These are phyloP conservation scores for Bicyclus anynana DNA, from an alignment of 1,140 invertebrate species.

Conservation along the genomic window DNA sequence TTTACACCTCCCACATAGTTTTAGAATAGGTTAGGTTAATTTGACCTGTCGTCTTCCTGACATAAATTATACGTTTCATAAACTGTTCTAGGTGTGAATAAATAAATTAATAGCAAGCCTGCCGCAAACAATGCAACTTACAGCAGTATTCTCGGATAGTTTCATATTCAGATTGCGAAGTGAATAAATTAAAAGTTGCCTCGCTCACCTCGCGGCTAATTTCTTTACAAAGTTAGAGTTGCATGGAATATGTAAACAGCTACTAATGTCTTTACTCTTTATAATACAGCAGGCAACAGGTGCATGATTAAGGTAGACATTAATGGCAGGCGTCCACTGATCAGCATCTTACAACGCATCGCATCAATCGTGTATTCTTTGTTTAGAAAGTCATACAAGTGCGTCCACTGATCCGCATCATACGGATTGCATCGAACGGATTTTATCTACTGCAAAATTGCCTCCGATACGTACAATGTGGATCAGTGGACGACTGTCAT, in stretches of 20 bases:
- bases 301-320: not conserved
- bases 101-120: not conserved
- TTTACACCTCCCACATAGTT: too few species aligned
- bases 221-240: constrained; percentile 23
- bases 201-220: constrained; percentile 20
- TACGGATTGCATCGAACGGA: too few species aligned
- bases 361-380: too few species aligned
- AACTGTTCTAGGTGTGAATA: not conserved
- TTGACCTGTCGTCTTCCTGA: too few species aligned
- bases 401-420: too few species aligned
- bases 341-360: too few species aligned
- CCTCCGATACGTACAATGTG: too few species aligned
- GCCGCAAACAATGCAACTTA: not conserved
- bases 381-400: too few species aligned
- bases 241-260: constrained; percentile 24
- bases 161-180: constrained; percentile 25
- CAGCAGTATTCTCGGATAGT: constrained; percentile 1
- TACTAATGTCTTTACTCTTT: constrained; percentile 6
- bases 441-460: too few species aligned
- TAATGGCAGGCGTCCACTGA: not conserved
- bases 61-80: too few species aligned
- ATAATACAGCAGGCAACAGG: not conserved
- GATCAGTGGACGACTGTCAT: too few species aligned
- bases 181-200: constrained; percentile 27
- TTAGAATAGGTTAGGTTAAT: too few species aligned